These are phyloP conservation scores for Gisinianus flammeolus DNA, from an alignment of 2,888 invertebrate species.

Conservation along the genomic window DNA sequence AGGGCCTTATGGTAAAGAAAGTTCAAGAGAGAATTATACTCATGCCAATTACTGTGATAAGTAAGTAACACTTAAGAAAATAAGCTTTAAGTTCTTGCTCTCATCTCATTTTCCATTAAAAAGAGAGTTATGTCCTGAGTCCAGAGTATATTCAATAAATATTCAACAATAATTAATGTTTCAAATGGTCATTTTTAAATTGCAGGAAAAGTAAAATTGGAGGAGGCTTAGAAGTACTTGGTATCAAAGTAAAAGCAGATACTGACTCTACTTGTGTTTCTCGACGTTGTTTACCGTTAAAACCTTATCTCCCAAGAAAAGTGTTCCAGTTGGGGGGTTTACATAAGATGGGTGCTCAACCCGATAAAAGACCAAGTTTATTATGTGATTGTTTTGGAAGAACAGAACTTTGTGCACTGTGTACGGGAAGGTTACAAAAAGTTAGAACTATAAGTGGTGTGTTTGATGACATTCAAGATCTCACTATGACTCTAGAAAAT, in stretches of 20 bases:
- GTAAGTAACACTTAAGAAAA: too few species aligned
- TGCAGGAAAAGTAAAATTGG: constrained; percentile 34
- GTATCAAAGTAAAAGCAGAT: constrained; percentile 42
- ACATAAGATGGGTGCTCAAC: constrained; percentile 48
- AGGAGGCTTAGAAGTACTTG: constrained; percentile 44
- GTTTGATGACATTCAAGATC: constrained; percentile 43
- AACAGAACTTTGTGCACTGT: constrained; percentile 50
- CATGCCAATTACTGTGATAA: constrained; percentile 36
- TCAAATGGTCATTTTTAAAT: background rate
- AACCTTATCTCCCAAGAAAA: constrained; percentile 50
- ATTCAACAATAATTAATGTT: background rate
- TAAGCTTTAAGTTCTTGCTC: too few species aligned
- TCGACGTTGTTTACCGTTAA: constrained; percentile 49
- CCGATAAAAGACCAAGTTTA: constrained; percentile 41
- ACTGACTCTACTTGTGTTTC: constrained; percentile 42
- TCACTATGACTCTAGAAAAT: constrained; percentile 47
- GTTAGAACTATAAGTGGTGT: constrained; percentile 43
- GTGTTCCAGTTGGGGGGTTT: constrained; percentile 54
- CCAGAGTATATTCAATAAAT: background rate
- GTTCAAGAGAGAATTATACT: constrained; percentile 17
- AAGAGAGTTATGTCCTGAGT: too few species aligned
- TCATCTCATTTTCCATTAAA: too few species aligned
- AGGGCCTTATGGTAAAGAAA: background rate
- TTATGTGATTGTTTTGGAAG: constrained; percentile 50
- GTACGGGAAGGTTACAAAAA: constrained; percentile 49